These are phyloP conservation scores for Pogonophryne albipinna DNA, from an alignment of 2,797 vertebrate species.

Conservation along the genomic window DNA sequence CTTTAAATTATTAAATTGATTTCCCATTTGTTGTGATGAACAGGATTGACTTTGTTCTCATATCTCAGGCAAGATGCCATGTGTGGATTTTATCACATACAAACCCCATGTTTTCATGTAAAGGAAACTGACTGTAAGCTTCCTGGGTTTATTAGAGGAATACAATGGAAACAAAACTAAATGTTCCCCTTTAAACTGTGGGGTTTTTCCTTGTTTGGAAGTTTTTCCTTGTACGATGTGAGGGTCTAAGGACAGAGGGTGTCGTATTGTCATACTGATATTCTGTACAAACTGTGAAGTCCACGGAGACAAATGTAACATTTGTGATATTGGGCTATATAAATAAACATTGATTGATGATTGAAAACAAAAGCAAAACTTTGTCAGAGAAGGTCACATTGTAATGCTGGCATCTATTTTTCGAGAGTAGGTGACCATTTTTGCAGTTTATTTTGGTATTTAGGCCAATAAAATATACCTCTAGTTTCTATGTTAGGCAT, in stretches of 20 bases:
- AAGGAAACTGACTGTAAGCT: slow-evolving; percentile 1
- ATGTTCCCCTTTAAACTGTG: too few relatives aligned
- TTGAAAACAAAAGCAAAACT: slow-evolving; percentile 10
- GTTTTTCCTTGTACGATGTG: too few relatives aligned
- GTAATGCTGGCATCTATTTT: slow-evolving; percentile 22
- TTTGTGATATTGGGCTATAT: too few relatives aligned
- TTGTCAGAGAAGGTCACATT: slow-evolving; percentile 23
- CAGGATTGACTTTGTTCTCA: neutral
- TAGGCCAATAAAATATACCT: slow-evolving; percentile 23
- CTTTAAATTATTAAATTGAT: neutral
- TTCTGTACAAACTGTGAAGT: too few relatives aligned
- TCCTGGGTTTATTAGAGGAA: too few relatives aligned
- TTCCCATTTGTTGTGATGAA: neutral
- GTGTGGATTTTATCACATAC: neutral
- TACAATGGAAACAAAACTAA: neutral
- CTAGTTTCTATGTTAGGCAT: slow-evolving; percentile 6
- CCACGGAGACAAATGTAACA: too few relatives aligned
- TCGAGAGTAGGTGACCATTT: slow-evolving; percentile 19
- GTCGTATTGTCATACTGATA: too few relatives aligned
- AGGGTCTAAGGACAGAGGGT: too few relatives aligned
- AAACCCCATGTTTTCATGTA: slow-evolving; percentile 9
- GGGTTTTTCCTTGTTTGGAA: too few relatives aligned
- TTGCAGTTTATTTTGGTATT: slow-evolving; percentile 24
- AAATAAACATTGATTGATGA: too few relatives aligned
- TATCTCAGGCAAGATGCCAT: neutral